Evolutionary conservation across 2,797 vertebrate genomes (phyloP), one percentile per base, ranked within the genome.

Genomic region (Aselliscus stoliczkanus): DNA sequence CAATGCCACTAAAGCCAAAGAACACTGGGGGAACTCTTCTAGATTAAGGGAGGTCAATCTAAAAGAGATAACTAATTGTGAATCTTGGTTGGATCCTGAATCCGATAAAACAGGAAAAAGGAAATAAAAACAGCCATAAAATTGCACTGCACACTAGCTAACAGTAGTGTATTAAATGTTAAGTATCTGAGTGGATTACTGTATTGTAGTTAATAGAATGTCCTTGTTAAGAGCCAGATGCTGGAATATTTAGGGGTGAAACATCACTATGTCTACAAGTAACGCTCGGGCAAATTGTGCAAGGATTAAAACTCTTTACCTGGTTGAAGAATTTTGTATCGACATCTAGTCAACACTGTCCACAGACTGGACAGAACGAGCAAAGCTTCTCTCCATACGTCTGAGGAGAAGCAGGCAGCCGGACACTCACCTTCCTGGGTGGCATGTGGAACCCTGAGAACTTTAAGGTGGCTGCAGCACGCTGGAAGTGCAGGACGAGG

Each of bases 401-500:
- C 9, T 14, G 18, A 44, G 13, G 65, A 44, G 47, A 88, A 89
- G 29, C 18, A 25, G 54, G 21, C 21, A 29, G 64, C 42, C 4
- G 7, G 17, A 47, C 10, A 9, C 25, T 56, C 39, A 20, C 54
- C 37, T 79, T 31, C 14, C 27, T 5, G 10, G 2, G 34, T 6
- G 31, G 37, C 23, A n/a, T 2, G 0, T 21, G 60, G 60, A 62
- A 17, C 27, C 27, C 17, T 21, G 34, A 37, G 50, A 21, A 14
- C 23, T 75, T 75, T 27, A 62, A 34, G 47, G 14, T 2, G 27
- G 67, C 75, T 8, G 1, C 11, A 47, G 72, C 62, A 64, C 2
- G 1, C 20, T 0, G 4, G 2, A 39, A 65, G 31, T 1, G 0
- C 52, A 72, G 1, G 1, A n/a, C 0, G 1, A 76, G 25, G 27